Evolutionary conservation across 2,797 vertebrate species (phyloP).

Genomic region (Phylloscopus collybita): DNA sequence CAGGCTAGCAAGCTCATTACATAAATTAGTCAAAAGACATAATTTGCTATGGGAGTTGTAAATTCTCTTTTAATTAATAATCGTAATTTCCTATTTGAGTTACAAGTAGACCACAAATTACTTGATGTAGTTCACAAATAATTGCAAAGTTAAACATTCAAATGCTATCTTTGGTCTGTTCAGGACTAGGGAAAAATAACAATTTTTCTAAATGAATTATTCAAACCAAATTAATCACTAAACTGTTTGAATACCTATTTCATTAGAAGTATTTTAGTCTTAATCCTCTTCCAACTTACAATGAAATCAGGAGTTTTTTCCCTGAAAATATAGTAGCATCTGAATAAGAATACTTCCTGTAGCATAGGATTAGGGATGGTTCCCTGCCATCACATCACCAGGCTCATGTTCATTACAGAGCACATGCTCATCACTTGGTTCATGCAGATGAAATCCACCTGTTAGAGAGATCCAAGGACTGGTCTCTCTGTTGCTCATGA

Average conservation of each 20-base stretch:
- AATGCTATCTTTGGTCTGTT: neutral
- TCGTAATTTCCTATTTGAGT: slow-evolving; percentile 13
- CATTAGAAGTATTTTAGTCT: neutral
- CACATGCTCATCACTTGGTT: neutral
- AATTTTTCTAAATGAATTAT: neutral
- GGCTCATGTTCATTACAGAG: slow-evolving; percentile 23
- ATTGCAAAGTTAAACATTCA: neutral
- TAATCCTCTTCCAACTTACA: neutral
- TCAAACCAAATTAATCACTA: neutral
- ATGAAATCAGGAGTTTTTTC: neutral
- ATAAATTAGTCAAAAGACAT: slow-evolving; percentile 52
- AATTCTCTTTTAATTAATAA: slow-evolving; percentile 44
- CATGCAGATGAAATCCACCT: slow-evolving; percentile 45
- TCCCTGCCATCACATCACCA: neutral
- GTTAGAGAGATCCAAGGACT: neutral
- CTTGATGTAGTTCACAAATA: slow-evolving; percentile 1
- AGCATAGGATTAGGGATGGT: neutral
- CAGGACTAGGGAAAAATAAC: neutral
- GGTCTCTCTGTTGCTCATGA: slow-evolving; percentile 57
- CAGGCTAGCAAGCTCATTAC: slow-evolving; percentile 19
- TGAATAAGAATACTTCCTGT: neutral
- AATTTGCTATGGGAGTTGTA: slow-evolving; percentile 26
- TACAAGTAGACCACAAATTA: neutral
- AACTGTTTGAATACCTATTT: slow-evolving; percentile 7
- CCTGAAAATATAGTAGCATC: neutral